Percentiles rank a stretch among this genome's conserved stretches.
Conservation (phyloP, 1,140 invertebrate genomes). For the Tenebrio molitor region DNA sequence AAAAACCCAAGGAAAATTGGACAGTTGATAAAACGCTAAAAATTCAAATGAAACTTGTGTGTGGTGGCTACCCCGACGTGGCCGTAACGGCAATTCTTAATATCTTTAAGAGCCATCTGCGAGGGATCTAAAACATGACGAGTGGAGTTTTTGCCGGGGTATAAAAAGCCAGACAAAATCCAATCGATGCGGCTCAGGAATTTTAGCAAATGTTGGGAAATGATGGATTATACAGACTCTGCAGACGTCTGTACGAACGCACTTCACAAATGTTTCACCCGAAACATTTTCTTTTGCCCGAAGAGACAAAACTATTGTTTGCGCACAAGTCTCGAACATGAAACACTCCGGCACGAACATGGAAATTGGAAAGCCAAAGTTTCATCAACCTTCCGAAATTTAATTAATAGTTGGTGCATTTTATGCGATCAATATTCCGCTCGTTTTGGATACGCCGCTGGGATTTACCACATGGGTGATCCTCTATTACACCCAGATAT, state of each 20-base stretch:
- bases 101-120: neutral
- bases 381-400: constrained; percentile 1
- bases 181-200: neutral
- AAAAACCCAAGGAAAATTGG: too few species aligned
- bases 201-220: neutral
- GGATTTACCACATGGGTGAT: constrained; percentile 1
- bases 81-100: too few species aligned
- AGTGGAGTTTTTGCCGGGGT: neutral
- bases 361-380: constrained; percentile 19
- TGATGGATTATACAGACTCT: neutral
- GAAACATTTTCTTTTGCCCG: neutral
- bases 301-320: neutral
- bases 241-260: too few species aligned
- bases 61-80: too few species aligned
- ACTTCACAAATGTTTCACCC: too few species aligned
- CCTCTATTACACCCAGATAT: neutral
- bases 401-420: constrained; percentile 27
- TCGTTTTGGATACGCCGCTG: too few species aligned
- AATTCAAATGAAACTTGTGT: too few species aligned
- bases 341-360: neutral
- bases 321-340: neutral
- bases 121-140: neutral
- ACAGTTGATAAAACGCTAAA: too few species aligned
- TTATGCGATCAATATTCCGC: constrained; percentile 23
- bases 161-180: neutral